Base-by-base conservation (phyloP, 1,140 invertebrate genomes). In the Globodera rostochiensis region DNA sequence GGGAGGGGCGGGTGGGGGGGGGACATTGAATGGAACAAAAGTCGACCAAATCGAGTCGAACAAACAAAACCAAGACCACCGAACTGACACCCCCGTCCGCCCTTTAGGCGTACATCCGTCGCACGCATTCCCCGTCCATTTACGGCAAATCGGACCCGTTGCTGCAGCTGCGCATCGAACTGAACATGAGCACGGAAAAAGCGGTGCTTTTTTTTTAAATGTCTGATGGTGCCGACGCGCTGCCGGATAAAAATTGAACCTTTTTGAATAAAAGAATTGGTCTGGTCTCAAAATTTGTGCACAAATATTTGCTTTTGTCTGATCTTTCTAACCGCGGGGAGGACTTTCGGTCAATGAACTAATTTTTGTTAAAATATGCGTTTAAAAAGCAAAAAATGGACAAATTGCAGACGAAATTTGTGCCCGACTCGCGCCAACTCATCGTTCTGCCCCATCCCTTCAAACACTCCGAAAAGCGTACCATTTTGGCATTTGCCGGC, bases 131-230 rank as follows among this genome's bases (percentile, higher is more conserved):
- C 9, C 88, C 88, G n/a, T 70, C 83, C 21, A 85, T 90, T 57
- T 90, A 85, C 78, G 89, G 89, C 60, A 83, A 85, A 71, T 82
- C 86, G 46, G 85, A 88, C 71, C 87, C 86, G 11, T 83, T 87
- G 25, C 45, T 89, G 13, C 86, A 88, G 64, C 76, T 89, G 45
- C 60, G 88, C 46, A 80, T 89, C 8, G 88, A 89, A 69, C 69
- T 89, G 49, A 90, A 89, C 71, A 89, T 89, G 88, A 84, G 84
- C 3, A 89, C 88, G 13, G 88, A 90, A 79, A 84, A 82, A 69
- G 73, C 81, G 83, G 87, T 88, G 13, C 21, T 5, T 45, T n/a
- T 19, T 46, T 76, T 74, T 36, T 36, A 36, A 36, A 1, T 36
- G 36, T 36, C 36, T 36, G 36, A 36, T 1, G 36, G 36, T 36